Base-by-base conservation (phyloP, 1,140 invertebrate species). In the Paramacrobiotus metropolitanus region DNA sequence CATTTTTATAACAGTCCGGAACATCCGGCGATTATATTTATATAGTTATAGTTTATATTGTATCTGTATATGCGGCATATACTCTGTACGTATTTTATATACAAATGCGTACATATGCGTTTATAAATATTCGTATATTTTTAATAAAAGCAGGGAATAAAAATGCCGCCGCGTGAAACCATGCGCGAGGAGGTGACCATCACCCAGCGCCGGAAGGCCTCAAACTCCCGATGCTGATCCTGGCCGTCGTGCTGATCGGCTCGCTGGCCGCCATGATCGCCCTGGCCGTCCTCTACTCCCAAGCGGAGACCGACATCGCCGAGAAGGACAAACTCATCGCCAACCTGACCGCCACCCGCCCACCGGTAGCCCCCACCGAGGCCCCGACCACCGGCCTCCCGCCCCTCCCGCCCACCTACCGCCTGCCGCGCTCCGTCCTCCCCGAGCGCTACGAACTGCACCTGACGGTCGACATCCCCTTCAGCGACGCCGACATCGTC, bases 201-300 rank as follows among this genome's bases (percentile, higher is more conserved):
- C n/a, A n/a, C n/a, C n/a, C n/a, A n/a, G n/a, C n/a, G n/a, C n/a
- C n/a, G n/a, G n/a, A n/a, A n/a, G n/a, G n/a, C n/a, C n/a, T n/a
- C n/a, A n/a, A n/a, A n/a, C n/a, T n/a, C n/a, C n/a, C n/a, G n/a
- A n/a, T n/a, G n/a, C n/a, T n/a, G n/a, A n/a, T n/a, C n/a, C n/a
- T n/a, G n/a, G n/a, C n/a, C n/a, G n/a, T n/a, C n/a, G 30, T 44
- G 15, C 63, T 61, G 62, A 61, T 40, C 4, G 34, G 4, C 34
- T 9, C n/a, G 34, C n/a, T 40, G 34, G 4, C n/a, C 4, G n/a
- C 4, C n/a, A 40, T 40, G 34, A 40, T 40, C n/a, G 34, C 34
- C n/a, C n/a, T 40, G 4, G 34, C 4, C 34, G 34, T 40, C n/a
- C n/a, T 40, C 4, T 40, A n/a, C 4, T 4, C 9, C n/a, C 34